Evolutionary conservation across 1,140 invertebrate genomes (phyloP).

Genomic region (Pissodes strobi): DNA sequence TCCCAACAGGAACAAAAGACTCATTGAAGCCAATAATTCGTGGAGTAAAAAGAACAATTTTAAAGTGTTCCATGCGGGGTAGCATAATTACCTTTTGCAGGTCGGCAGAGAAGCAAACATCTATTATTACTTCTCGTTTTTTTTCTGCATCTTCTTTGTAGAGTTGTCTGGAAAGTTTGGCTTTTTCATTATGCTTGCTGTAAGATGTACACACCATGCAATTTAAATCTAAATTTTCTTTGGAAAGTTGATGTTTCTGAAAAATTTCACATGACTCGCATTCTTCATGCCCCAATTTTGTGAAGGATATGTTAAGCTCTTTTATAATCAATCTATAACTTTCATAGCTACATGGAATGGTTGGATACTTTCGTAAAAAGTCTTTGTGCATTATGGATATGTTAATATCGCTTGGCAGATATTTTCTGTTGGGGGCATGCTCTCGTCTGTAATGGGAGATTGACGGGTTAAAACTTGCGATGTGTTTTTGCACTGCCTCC

Average conservation of each 20-base stretch:
- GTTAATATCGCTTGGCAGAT: slow-evolving; percentile 23
- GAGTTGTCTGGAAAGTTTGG: neutral
- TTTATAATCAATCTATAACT: neutral
- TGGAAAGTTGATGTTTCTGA: slow-evolving; percentile 1
- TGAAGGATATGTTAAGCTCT: slow-evolving; percentile 18
- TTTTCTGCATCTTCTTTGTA: slow-evolving; percentile 20
- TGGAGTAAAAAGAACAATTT: slow-evolving; percentile 14
- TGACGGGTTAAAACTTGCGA: neutral
- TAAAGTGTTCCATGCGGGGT: slow-evolving; percentile 36
- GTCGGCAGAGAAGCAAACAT: slow-evolving; percentile 23
- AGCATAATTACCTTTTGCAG: slow-evolving; percentile 21
- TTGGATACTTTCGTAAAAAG: slow-evolving; percentile 6
- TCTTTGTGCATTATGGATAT: slow-evolving; percentile 2
- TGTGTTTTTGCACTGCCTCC: neutral
- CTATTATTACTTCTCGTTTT: neutral
- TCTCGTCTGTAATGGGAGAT: slow-evolving; percentile 24
- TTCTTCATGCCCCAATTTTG: slow-evolving; percentile 22
- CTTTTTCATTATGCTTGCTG: slow-evolving; percentile 7
- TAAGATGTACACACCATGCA: slow-evolving; percentile 12
- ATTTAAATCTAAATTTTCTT: slow-evolving; percentile 3
- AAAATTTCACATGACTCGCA: slow-evolving; percentile 9
- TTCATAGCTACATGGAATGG: neutral
- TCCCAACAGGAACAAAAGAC: slow-evolving; percentile 12
- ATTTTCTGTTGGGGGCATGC: slow-evolving; percentile 9
- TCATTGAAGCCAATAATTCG: slow-evolving; percentile 15